These are phyloP conservation scores for Melieria picta DNA, from an alignment of 2,888 invertebrate genomes.

Conservation along the genomic window DNA sequence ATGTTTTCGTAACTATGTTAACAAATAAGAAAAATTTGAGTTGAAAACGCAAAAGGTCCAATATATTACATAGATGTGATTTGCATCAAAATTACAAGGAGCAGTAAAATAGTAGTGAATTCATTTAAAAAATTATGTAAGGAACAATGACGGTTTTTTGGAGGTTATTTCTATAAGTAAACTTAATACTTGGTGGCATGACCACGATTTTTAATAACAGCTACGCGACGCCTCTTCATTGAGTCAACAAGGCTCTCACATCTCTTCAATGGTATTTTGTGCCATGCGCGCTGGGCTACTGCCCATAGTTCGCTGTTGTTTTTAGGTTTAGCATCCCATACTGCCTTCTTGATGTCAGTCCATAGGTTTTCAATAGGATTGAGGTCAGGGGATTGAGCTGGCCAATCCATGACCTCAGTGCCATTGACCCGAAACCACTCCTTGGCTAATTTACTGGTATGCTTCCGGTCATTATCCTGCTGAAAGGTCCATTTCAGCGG, in stretches of 20 bases:
- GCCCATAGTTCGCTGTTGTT: conserved; percentile 15
- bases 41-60: too few species aligned
- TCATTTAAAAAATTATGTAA: too few species aligned
- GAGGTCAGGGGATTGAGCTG: conserved; percentile 17
- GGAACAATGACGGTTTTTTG: too few species aligned
- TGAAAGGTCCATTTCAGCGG: neutral
- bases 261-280: neutral
- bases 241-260: neutral
- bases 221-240: neutral
- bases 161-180: too few species aligned
- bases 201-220: neutral
- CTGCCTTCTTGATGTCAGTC: too few species aligned
- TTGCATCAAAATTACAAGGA: too few species aligned
- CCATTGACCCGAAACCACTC: conserved; percentile 15
- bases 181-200: conserved; percentile 1
- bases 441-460: conserved; percentile 3
- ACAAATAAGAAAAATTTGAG: too few species aligned
- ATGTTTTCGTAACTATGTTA: too few species aligned
- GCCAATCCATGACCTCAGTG: conserved; percentile 10
- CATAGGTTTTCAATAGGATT: conserved; percentile 23
- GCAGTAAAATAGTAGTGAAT: too few species aligned
- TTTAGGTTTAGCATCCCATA: neutral
- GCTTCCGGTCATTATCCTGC: conserved; percentile 16
- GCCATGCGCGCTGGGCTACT: neutral
- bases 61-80: too few species aligned